Evolutionary conservation across 2,797 vertebrate species (phyloP).

Genomic region (Phoxinus dragarum): DNA sequence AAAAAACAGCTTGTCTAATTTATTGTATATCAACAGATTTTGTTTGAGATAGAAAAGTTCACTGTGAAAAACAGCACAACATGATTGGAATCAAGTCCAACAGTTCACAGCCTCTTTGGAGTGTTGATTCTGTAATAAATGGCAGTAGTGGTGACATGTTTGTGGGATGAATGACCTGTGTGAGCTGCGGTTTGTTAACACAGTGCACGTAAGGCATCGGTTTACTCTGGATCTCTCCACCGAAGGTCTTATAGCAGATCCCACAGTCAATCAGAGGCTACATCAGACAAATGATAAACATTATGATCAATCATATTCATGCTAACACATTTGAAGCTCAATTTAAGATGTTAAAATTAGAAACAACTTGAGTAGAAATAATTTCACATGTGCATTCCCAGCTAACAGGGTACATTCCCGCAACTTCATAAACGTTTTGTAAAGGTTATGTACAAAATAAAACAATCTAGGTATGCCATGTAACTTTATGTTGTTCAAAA

Average conservation of each 20-base stretch:
- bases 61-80: not conserved
- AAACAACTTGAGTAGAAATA: not conserved
- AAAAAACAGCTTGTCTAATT: not conserved
- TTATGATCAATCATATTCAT: not conserved
- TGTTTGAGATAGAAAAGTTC: not conserved
- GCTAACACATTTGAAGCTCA: too few relatives aligned
- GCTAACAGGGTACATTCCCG: not conserved
- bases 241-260: slow-evolving; percentile 75
- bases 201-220: slow-evolving; percentile 78
- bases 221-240: slow-evolving; percentile 65
- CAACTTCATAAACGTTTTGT: not conserved
- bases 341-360: not conserved
- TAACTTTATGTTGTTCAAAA: not conserved
- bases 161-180: slow-evolving; percentile 30
- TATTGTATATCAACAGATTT: not conserved
- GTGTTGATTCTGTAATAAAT: not conserved
- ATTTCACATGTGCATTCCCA: not conserved
- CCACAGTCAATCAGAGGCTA: slow-evolving; percentile 75
- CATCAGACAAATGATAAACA: not conserved
- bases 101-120: not conserved
- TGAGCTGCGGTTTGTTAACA: slow-evolving; percentile 15
- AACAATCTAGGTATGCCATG: not conserved
- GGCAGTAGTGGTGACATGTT: not conserved
- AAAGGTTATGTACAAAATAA: not conserved
- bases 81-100: not conserved